These are phyloP conservation scores for Polydrusus tereticollis DNA, from an alignment of 2,888 invertebrate genomes.

Conservation along the genomic window DNA sequence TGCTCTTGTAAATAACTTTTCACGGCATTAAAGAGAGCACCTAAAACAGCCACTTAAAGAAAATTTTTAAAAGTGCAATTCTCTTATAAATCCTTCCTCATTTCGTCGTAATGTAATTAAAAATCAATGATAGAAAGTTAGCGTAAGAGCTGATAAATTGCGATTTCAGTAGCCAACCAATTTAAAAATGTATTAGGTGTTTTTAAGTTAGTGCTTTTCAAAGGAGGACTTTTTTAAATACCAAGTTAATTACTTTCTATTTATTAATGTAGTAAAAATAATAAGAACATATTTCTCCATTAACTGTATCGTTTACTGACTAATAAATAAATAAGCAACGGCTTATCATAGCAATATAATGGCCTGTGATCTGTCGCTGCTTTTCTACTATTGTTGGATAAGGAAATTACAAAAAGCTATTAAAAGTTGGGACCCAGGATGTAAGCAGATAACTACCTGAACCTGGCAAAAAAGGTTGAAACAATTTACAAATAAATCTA, in stretches of 20 bases:
- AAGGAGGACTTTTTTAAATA: neutral
- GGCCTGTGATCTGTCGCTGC: neutral
- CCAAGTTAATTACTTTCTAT: neutral
- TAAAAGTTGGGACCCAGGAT: slow-evolving; percentile 8
- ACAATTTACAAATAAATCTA: slow-evolving; percentile 9
- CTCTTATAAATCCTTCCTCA: neutral
- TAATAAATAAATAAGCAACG: too few species aligned
- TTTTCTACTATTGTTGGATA: neutral
- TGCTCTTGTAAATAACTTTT: too few species aligned
- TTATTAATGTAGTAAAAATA: too few species aligned
- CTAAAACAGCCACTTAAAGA: neutral
- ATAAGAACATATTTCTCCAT: too few species aligned
- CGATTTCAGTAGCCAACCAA: neutral
- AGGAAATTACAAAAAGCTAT: slow-evolving; percentile 17
- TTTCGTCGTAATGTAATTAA: neutral
- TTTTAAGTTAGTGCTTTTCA: neutral
- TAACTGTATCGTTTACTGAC: too few species aligned
- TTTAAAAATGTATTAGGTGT: neutral
- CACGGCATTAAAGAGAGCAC: too few species aligned
- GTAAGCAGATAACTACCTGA: slow-evolving; percentile 11
- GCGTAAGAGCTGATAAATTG: neutral
- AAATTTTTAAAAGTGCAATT: neutral
- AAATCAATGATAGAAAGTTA: slow-evolving; percentile 3
- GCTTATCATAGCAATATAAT: too few species aligned
- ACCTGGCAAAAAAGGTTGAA: neutral